Conservation (phyloP, 1,140 invertebrate genomes). For the Brachystomella parvula region DNA sequence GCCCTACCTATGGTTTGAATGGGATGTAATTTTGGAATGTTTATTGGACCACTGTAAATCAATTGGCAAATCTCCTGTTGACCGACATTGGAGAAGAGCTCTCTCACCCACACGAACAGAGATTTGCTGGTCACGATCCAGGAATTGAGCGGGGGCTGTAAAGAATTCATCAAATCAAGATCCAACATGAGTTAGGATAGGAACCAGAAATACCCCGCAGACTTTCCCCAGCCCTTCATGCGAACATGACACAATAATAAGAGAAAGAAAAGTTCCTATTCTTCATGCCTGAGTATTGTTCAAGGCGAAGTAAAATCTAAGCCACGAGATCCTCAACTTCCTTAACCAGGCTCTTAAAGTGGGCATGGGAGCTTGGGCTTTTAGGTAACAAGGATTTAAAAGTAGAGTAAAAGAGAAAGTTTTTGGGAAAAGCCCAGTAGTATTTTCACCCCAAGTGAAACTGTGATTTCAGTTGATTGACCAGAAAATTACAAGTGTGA, state of each 20-base stretch:
- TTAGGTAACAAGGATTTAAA: slow-evolving; percentile 2
- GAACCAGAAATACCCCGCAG: background rate
- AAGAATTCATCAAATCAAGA: background rate
- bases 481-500: slow-evolving; percentile 10
- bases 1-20: slow-evolving; percentile 27
- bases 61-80: slow-evolving; percentile 38
- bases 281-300: background rate
- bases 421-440: background rate
- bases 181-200: background rate
- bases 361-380: background rate
- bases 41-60: slow-evolving; percentile 36
- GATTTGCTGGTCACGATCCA: slow-evolving; percentile 42
- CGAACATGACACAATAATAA: background rate
- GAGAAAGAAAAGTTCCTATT: background rate
- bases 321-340: background rate
- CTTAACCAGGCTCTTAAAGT: background rate
- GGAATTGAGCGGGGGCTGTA: slow-evolving; percentile 72
- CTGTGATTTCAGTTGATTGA: slow-evolving; percentile 2
- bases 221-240: background rate
- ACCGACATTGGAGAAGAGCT: slow-evolving; percentile 34
- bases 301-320: background rate
- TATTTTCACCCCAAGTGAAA: background rate
- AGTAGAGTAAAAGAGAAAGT: slow-evolving; percentile 1
- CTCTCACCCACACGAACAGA: slow-evolving; percentile 33
- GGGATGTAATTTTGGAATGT: slow-evolving; percentile 28